Evolutionary conservation across 1,140 invertebrate genomes (phyloP).

Genomic region (Batillaria attramentaria): DNA sequence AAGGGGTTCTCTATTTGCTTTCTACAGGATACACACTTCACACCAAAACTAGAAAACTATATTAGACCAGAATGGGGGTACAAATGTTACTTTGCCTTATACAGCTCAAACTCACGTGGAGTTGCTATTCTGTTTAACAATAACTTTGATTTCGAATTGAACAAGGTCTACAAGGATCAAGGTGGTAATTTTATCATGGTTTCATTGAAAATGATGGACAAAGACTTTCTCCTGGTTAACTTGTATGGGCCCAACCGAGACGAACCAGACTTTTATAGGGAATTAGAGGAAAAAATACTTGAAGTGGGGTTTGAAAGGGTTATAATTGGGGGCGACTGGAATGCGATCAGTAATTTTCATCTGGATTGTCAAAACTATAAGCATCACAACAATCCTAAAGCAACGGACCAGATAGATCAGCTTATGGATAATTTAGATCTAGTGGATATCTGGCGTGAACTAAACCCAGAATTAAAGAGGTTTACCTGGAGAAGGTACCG

Average conservation of each 20-base stretch:
- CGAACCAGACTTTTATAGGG: conserved; percentile 33
- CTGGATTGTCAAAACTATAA: conserved; percentile 26
- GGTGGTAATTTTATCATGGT: neutral
- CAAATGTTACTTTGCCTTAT: conserved; percentile 30
- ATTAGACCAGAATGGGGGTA: conserved; percentile 37
- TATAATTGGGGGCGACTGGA: conserved; percentile 31
- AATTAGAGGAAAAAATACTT: conserved; percentile 23
- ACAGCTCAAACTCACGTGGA: conserved; percentile 37
- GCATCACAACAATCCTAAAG: conserved; percentile 31
- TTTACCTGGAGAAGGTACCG: neutral
- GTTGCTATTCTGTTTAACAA: conserved; percentile 25
- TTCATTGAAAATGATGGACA: neutral
- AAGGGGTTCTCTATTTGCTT: neutral
- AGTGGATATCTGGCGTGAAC: neutral
- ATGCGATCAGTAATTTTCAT: no score
- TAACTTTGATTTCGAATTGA: neutral
- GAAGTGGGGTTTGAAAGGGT: conserved; percentile 5
- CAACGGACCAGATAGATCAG: conserved; percentile 27
- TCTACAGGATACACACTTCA: conserved; percentile 45
- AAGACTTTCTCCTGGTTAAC: neutral
- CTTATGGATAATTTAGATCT: no score
- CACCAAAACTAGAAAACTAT: conserved; percentile 24
- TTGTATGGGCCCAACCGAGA: conserved; percentile 41
- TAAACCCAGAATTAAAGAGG: neutral
- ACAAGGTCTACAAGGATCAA: neutral